These are phyloP conservation scores for Apostichopus japonicus DNA, from an alignment of 35 echinoderm and acorn worm genomes.

Conservation along the genomic window DNA sequence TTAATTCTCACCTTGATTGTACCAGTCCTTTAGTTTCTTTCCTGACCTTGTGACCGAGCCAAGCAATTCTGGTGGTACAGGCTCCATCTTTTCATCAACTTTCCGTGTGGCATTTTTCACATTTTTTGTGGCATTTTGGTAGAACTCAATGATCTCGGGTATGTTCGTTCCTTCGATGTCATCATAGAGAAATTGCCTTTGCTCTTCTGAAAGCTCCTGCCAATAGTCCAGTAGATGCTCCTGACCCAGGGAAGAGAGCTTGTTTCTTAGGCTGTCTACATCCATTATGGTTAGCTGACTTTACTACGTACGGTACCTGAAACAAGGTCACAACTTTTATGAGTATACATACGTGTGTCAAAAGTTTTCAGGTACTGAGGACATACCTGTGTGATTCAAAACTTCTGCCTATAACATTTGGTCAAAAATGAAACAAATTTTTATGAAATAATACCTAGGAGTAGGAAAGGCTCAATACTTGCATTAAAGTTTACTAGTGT, in stretches of 20 bases:
- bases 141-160: constrained; percentile 72
- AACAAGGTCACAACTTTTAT: too few relatives aligned
- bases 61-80: constrained; percentile 82
- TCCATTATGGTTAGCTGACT: constrained; percentile 66
- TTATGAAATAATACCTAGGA: too few relatives aligned
- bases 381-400: too few relatives aligned
- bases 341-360: too few relatives aligned
- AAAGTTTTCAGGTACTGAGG: too few relatives aligned
- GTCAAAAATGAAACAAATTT: too few relatives aligned
- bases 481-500: too few relatives aligned
- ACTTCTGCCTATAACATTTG: too few relatives aligned
- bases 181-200: constrained; percentile 59
- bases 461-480: too few relatives aligned
- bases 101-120: constrained; percentile 61
- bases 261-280: constrained; percentile 61
- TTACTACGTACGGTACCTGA: neutral
- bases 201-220: constrained; percentile 71
- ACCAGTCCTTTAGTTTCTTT: constrained; percentile 84
- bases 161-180: constrained; percentile 90
- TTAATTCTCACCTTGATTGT: constrained; percentile 72
- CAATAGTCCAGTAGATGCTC: constrained; percentile 91
- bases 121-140: constrained; percentile 58
- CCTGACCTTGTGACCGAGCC: constrained; percentile 89
- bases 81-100: constrained; percentile 93
- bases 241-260: constrained; percentile 78